phyloP scores from a whole-genome alignment of 2,888 invertebrate genomes.

The Acronicta alni region DNA sequence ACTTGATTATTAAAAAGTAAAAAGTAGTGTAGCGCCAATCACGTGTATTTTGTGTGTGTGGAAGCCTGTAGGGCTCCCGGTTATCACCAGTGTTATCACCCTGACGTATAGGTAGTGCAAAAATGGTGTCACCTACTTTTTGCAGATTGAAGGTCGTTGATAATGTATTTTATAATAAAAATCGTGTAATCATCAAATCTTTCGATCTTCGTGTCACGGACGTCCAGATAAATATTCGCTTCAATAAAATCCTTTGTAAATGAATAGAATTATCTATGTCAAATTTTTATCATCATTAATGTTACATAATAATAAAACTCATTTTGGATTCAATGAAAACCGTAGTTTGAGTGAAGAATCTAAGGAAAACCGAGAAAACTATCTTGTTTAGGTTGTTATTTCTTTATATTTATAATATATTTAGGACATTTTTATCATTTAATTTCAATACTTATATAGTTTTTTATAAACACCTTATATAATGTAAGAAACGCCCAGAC shows the following conservation, averaged over 20 bases:
- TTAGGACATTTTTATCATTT: too few species aligned
- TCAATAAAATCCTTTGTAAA: conserved; percentile 26
- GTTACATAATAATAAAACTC: background rate
- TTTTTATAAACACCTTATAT: too few species aligned
- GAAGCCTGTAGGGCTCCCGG: conserved; percentile 63
- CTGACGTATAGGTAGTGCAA: conserved; percentile 68
- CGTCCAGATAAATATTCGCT: conserved; percentile 65
- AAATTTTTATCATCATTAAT: background rate
- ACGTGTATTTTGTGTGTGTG: conserved; percentile 49
- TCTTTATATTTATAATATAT: too few species aligned
- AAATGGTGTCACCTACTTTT: conserved; percentile 85
- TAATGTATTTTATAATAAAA: conserved; percentile 72
- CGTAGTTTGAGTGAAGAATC: too few species aligned
- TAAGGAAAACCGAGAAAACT: too few species aligned
- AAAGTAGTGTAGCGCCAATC: conserved; percentile 32
- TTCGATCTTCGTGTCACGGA: conserved; percentile 80
- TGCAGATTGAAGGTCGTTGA: conserved; percentile 81
- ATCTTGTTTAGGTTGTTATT: too few species aligned
- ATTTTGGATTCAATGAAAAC: too few species aligned
- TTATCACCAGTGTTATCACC: conserved; percentile 69
- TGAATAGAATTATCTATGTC: background rate
- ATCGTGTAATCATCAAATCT: conserved; percentile 72
- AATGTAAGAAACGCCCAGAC: too few species aligned
- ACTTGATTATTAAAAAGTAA: conserved; percentile 3
- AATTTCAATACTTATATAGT: too few species aligned